Conservation (phyloP, 2,797 vertebrate species). For the Sebastes iracundus region DNA sequence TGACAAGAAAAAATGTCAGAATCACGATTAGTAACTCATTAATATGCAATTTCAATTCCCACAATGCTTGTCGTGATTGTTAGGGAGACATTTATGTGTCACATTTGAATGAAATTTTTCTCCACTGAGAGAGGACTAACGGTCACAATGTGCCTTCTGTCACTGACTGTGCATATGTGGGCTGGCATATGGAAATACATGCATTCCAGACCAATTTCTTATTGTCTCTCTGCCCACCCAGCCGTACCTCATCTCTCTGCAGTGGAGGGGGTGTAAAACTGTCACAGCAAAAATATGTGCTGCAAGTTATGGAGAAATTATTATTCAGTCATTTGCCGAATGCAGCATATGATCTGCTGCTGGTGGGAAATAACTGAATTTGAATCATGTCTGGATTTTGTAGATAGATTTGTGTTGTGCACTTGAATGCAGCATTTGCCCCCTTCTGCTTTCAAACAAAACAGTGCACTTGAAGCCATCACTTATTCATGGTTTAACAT, state of each 20-base stretch:
- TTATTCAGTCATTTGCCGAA: conserved; percentile 8
- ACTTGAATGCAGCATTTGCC: neutral
- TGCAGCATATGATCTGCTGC: neutral
- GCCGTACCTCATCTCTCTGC: conserved; percentile 23
- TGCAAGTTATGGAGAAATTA: conserved; percentile 5
- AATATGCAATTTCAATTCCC: no score
- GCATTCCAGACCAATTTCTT: conserved; percentile 64
- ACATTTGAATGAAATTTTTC: neutral
- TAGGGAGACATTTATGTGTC: neutral
- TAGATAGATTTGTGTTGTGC: neutral
- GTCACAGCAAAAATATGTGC: conserved; percentile 21
- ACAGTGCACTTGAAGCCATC: neutral
- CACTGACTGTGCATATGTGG: conserved; percentile 55
- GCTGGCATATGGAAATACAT: conserved; percentile 69
- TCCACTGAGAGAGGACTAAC: conserved; percentile 7
- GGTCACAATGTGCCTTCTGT: conserved; percentile 72
- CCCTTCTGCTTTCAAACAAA: neutral
- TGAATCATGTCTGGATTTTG: neutral
- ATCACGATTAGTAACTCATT: no score
- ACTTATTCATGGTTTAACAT: conserved; percentile 9
- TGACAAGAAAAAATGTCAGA: no score
- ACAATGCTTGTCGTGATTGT: neutral
- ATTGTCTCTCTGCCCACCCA: conserved; percentile 60
- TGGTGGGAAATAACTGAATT: neutral
- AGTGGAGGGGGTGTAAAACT: neutral